Evolutionary conservation across 2,888 invertebrate species (phyloP), one percentile per base, ranked within the genome.

Genomic region (Escarpia spicata): DNA sequence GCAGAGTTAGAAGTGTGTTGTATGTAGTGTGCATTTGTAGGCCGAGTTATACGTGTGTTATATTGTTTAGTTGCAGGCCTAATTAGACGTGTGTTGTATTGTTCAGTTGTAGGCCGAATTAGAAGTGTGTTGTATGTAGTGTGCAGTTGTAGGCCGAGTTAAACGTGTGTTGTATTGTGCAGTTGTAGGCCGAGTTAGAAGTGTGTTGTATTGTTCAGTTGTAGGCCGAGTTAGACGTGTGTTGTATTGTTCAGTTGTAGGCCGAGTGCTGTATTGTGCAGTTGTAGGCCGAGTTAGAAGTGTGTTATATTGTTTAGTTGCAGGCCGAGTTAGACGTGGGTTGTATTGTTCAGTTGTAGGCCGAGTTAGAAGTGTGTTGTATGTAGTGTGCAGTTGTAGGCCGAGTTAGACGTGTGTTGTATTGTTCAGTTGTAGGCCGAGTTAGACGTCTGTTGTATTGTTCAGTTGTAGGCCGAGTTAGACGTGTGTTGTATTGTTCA

Each of bases 401-500:
- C 26, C 26, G 19, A n/a, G 26, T n/a, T 75, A 75, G 75, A 75
- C 75, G 75, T 75, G n/a, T 75, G 75, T 75, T 90, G 92, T 52
- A 15, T 58, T 75, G 94, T 95, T 92, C 95, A 96, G 75, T 75
- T 75, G 26, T 6, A 19, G 3, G 19, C 60, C 10, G 60, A 19
- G 3, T 19, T 60, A 60, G 10, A 60, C 60, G 60, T 60, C 3
- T 60, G 19, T 60, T 90, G 92, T 45, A 9, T 52, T 90, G 93
- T 95, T 92, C 95, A 96, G 95, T 96, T 96, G 96, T 95, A 96
- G 93, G 95, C 95, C 75, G 96, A 96, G 94, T 94, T 95, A 92
- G 96, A 96, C 93, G 96, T 96, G 96, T 94, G 94, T 60, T 90
- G 92, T 45, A 9, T 52, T 90, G 94, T 95, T 92, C 95, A 96